Base-by-base conservation (phyloP, 2,888 invertebrate species). In the Chirona hameri region DNA sequence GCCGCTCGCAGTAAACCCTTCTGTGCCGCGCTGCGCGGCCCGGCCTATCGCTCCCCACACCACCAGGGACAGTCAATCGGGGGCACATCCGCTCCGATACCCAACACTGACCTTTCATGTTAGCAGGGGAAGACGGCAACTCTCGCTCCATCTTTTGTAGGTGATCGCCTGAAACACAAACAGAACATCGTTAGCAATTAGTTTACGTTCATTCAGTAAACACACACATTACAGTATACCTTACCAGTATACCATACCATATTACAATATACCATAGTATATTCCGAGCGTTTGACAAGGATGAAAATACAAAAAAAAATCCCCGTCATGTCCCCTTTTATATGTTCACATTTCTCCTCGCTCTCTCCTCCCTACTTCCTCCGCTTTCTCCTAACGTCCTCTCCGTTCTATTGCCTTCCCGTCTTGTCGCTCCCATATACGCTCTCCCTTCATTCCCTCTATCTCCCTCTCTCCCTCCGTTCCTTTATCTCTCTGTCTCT, bases 101-200 rank as follows among this genome's bases (percentile, higher is more conserved):
- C 18, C 15, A 52, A 52, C 52, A 52, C 76, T 76, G 39, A 76
- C 76, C 76, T 76, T 76, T 76, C 76, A 76, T 76, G 76, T 76
- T 76, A 39, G 39, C 76, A 7, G 76, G 76, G 9, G 76, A 76
- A 10, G 76, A 76, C 9, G 76, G 76, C 46, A 76, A 24, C 27
- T 76, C 76, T 12, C 76, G 39, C 46, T 76, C 76, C 76, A 76
- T 76, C 46, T 76, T 76, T 27, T 39, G 76, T 46, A 76, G 27
- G 76, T 76, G 76, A 72, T 72, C 72, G 29, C 72, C 72, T 72
- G 72, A 15, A 69, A 69, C 9, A 15, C 9, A 29, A 24, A 21
- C 4, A n/a, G 18, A 24, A 60, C 60, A 9, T 24, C n/a, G 57
- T 60, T 24, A 60, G 57, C 7, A 4, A 24, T 60, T 60, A 12